phyloP scores from a whole-genome alignment of 2,888 invertebrate species.

The Eretmocerus hayati region DNA sequence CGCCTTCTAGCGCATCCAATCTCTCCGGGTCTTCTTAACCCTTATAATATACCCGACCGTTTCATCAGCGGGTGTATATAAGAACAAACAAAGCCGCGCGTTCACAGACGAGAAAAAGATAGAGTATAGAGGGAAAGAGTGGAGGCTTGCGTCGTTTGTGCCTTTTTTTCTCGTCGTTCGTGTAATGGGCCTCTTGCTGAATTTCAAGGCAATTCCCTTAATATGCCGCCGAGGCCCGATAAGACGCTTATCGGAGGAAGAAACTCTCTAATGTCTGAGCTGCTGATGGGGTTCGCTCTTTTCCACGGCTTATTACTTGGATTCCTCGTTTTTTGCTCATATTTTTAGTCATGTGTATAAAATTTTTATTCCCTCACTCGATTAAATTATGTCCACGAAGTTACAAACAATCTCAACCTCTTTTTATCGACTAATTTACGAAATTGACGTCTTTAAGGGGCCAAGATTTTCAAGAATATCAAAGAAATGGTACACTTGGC shows the following conservation, averaged over 20 bases:
- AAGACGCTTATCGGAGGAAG: constrained; percentile 18
- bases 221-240: constrained; percentile 15
- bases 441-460: too few species aligned
- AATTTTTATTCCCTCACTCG: too few species aligned
- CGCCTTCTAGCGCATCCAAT: constrained; percentile 3
- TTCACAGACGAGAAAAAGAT: too few species aligned
- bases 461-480: too few species aligned
- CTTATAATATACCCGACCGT: too few species aligned
- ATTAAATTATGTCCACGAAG: too few species aligned
- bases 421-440: too few species aligned
- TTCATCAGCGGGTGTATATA: not conserved
- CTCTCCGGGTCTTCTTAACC: not conserved
- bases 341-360: too few species aligned
- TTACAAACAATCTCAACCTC: too few species aligned
- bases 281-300: not conserved
- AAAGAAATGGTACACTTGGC: too few species aligned
- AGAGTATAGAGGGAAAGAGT: constrained; percentile 2
- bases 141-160: not conserved
- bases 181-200: constrained; percentile 14
- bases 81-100: constrained; percentile 11
- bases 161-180: constrained; percentile 6
- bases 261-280: constrained; percentile 12
- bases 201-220: constrained; percentile 18
- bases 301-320: too few species aligned
- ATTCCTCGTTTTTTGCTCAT: too few species aligned